These are phyloP conservation scores for Xiphophorus birchmanni DNA, from an alignment of 2,797 vertebrate species.

Conservation along the genomic window DNA sequence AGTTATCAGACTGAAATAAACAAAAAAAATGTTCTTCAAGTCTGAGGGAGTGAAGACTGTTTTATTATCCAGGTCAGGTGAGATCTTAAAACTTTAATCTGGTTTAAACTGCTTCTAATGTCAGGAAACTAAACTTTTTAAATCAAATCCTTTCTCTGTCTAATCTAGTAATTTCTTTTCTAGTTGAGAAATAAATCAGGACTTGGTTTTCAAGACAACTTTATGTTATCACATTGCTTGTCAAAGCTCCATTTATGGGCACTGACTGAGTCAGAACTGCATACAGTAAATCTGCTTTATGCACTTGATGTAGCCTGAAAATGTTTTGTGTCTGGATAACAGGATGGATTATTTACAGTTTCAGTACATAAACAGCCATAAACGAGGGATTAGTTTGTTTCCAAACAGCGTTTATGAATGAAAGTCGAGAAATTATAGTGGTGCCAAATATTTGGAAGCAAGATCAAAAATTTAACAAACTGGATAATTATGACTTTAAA, in stretches of 20 bases:
- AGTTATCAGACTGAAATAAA: not conserved
- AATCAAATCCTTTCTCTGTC: not conserved
- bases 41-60: not conserved
- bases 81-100: not conserved
- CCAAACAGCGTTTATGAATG: not conserved
- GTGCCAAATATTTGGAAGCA: not conserved
- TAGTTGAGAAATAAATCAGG: not conserved
- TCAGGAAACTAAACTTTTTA: not conserved
- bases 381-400: not conserved
- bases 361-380: not conserved
- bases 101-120: not conserved
- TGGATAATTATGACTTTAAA: not conserved
- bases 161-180: not conserved
- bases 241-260: not conserved
- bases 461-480: not conserved
- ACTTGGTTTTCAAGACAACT: not conserved
- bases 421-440: not conserved
- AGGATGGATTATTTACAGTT: slow-evolving; percentile 1
- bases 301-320: not conserved
- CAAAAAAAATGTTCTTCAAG: not conserved
- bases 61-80: not conserved
- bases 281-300: not conserved
- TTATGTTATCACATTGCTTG: not conserved
- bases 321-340: not conserved
- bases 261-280: not conserved